These are phyloP conservation scores for Sylvilagus bachmani DNA, from an alignment of 2,113 vertebrate genomes.

Conservation along the genomic window DNA sequence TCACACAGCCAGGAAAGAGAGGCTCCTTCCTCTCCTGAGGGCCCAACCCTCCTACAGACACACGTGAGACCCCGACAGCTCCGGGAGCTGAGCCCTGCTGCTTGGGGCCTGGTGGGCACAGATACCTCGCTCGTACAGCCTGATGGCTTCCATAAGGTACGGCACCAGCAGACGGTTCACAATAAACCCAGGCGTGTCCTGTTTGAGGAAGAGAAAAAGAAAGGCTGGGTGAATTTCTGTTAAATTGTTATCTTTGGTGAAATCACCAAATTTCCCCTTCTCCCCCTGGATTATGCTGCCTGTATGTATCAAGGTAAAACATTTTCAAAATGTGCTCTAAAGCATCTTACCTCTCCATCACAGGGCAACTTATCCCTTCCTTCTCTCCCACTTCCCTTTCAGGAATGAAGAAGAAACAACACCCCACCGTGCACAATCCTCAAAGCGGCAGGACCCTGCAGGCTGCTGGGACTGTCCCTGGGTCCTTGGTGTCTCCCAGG, in stretches of 20 bases:
- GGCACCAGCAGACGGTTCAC: constrained; percentile 98
- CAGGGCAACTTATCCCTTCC: too few relatives aligned
- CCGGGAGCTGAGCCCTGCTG: not conserved
- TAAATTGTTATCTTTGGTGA: not conserved
- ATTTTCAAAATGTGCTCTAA: not conserved
- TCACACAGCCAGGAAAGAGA: too few relatives aligned
- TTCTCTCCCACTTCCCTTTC: not conserved
- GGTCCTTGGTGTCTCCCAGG: not conserved
- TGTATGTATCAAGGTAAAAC: not conserved
- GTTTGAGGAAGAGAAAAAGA: constrained; percentile 22
- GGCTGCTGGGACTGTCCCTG: not conserved
- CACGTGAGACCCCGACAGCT: not conserved
- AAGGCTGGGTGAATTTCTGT: not conserved
- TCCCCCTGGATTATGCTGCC: not conserved
- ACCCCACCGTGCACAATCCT: too few relatives aligned
- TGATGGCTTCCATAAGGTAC: constrained; percentile 94
- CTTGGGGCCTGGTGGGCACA: not conserved
- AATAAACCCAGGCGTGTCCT: constrained; percentile 98
- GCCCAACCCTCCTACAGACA: not conserved
- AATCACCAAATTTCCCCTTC: not conserved
- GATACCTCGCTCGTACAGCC: constrained; percentile 95
- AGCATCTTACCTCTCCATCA: not conserved
- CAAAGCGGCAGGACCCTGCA: not conserved
- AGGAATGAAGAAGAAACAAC: not conserved
- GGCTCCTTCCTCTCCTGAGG: not conserved